A percentile compares a stretch with the other conserved stretches of the same genome.
These are phyloP conservation scores for Amphiprion ocellaris DNA, from an alignment of 2,113 vertebrate species.

Conservation along the genomic window DNA sequence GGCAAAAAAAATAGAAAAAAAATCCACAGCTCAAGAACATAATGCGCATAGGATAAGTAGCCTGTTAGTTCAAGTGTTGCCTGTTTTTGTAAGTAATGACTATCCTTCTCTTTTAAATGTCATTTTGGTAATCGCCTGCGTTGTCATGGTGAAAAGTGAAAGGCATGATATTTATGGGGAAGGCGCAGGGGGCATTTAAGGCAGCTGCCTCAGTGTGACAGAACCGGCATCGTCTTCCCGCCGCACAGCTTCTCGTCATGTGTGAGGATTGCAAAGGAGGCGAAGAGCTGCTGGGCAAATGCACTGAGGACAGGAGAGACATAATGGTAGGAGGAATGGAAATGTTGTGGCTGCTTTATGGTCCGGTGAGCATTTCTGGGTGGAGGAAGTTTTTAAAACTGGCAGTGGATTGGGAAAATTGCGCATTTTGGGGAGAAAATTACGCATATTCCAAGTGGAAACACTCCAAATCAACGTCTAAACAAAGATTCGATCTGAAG, in stretches of 20 bases:
- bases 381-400: neutral
- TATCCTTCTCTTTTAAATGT: slow-evolving; percentile 76
- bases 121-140: slow-evolving; percentile 78
- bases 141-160: slow-evolving; percentile 84
- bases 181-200: slow-evolving; percentile 76
- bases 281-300: slow-evolving; percentile 74
- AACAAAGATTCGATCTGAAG: too few species aligned
- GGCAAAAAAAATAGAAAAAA: slow-evolving; percentile 9
- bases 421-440: too few species aligned
- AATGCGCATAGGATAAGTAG: slow-evolving; percentile 75
- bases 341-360: neutral
- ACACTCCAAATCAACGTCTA: too few species aligned
- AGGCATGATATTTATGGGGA: slow-evolving; percentile 82
- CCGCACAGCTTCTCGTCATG: slow-evolving; percentile 79
- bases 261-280: slow-evolving; percentile 85
- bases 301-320: slow-evolving; percentile 72
- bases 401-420: too few species aligned
- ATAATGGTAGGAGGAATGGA: slow-evolving; percentile 71
- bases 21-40: slow-evolving; percentile 73
- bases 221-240: slow-evolving; percentile 24
- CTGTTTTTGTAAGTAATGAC: slow-evolving; percentile 81
- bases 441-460: too few species aligned
- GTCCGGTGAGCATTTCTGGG: neutral
- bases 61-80: slow-evolving; percentile 69
- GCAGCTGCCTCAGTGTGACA: slow-evolving; percentile 55